These are phyloP conservation scores for Drosophila setosimentum DNA, from an alignment of 2,888 invertebrate genomes.

Conservation along the genomic window DNA sequence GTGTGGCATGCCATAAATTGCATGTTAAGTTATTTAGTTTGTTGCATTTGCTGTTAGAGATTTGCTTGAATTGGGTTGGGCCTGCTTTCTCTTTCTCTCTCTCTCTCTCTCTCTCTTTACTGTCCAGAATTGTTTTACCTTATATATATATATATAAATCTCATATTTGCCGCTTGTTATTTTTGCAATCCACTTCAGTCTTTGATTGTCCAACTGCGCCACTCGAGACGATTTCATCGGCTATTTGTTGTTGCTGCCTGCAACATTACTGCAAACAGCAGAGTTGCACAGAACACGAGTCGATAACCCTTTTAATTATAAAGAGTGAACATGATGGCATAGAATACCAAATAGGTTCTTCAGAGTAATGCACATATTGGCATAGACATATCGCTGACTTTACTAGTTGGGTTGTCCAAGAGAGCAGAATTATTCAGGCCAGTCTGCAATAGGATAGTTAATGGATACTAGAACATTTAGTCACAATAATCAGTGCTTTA, in stretches of 20 bases:
- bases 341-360: neutral
- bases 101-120: neutral
- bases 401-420: neutral
- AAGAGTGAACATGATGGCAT: neutral
- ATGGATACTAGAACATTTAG: neutral
- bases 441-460: neutral
- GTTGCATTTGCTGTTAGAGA: constrained; percentile 34
- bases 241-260: constrained; percentile 38
- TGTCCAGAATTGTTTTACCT: constrained; percentile 28
- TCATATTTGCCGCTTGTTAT: constrained; percentile 40
- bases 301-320: constrained; percentile 47
- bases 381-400: neutral
- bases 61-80: constrained; percentile 12
- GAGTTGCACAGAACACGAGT: constrained; percentile 33
- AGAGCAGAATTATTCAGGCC: neutral
- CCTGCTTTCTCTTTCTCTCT: constrained; percentile 2
- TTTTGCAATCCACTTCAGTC: constrained; percentile 46
- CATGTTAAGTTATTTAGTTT: constrained; percentile 50
- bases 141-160: constrained; percentile 4
- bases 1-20: constrained; percentile 48
- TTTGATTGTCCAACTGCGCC: constrained; percentile 40
- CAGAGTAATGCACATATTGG: neutral
- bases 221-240: constrained; percentile 59
- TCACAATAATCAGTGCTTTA: neutral
- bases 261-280: constrained; percentile 34